Evolutionary conservation across 2,113 vertebrate genomes (phyloP).

Genomic region (Coturnix japonica): DNA sequence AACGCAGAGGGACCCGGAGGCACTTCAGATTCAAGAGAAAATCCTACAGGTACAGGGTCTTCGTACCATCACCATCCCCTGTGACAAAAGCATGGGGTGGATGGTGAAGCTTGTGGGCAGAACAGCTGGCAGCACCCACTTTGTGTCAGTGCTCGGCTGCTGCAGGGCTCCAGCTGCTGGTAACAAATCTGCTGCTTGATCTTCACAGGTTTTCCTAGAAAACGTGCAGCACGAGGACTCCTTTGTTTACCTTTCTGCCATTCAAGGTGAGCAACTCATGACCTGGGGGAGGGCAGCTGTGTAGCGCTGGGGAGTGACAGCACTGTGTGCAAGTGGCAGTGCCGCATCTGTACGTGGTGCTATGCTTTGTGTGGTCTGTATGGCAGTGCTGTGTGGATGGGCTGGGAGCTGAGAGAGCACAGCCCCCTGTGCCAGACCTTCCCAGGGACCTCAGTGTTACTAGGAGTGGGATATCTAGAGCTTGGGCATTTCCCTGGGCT

Average conservation of each 20-base stretch:
- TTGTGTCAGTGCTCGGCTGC: background rate
- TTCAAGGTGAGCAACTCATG: slow-evolving; percentile 85
- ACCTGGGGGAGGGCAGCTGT: accelerated
- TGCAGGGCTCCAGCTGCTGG: background rate
- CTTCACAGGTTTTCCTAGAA: slow-evolving; percentile 88
- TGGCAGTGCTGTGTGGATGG: accelerated
- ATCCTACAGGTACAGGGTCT: slow-evolving; percentile 81
- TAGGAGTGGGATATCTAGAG: background rate
- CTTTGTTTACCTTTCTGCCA: slow-evolving; percentile 96
- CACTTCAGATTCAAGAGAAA: slow-evolving; percentile 79
- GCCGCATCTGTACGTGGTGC: background rate
- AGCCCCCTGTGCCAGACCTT: accelerated
- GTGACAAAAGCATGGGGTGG: background rate
- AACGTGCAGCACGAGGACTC: slow-evolving; percentile 92
- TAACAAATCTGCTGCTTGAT: background rate
- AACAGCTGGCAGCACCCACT: background rate
- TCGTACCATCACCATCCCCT: background rate
- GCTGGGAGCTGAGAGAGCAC: background rate
- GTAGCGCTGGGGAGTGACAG: background rate
- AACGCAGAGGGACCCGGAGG: slow-evolving; percentile 67
- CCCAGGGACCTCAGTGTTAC: background rate
- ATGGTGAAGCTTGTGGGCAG: background rate
- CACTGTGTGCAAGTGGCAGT: background rate
- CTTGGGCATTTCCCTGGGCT: background rate
- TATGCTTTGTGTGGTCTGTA: background rate